Evolutionary conservation across 2,113 vertebrate species (phyloP).

Genomic region (Mungos mungo): DNA sequence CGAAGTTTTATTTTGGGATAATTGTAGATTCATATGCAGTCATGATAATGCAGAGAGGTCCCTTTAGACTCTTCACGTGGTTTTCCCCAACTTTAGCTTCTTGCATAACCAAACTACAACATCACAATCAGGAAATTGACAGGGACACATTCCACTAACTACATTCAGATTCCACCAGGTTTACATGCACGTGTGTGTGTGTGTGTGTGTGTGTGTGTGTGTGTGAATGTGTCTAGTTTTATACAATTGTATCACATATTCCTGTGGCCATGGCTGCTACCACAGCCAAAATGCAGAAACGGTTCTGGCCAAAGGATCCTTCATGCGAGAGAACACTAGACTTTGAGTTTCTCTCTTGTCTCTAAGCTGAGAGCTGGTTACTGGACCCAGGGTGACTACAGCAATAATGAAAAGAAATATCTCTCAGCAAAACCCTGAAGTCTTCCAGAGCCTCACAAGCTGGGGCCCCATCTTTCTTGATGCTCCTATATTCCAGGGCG

Average conservation of each 20-base stretch:
- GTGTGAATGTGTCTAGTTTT: not conserved
- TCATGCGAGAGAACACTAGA: not conserved
- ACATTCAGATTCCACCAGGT: not conserved
- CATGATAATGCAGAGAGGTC: not conserved
- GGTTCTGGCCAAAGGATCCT: not conserved
- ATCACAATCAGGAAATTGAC: not conserved
- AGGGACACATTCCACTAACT: not conserved
- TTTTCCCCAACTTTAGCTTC: not conserved
- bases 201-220: not conserved
- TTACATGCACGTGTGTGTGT: not conserved
- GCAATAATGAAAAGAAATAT: not conserved
- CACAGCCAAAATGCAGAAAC: not conserved
- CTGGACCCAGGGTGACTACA: not conserved
- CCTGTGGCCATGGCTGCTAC: not conserved
- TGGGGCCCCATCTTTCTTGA: not conserved
- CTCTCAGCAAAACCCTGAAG: not conserved
- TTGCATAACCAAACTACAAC: not conserved
- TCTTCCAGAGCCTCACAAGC: not conserved
- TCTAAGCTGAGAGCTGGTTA: not conserved
- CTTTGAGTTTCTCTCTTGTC: not conserved
- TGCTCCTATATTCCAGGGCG: not conserved
- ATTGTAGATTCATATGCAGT: not conserved
- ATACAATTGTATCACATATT: not conserved
- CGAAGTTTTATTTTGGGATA: not conserved
- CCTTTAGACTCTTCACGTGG: fast-evolving